Conservation (phyloP, 2,797 vertebrate species). For the Malacoraja senta region DNA sequence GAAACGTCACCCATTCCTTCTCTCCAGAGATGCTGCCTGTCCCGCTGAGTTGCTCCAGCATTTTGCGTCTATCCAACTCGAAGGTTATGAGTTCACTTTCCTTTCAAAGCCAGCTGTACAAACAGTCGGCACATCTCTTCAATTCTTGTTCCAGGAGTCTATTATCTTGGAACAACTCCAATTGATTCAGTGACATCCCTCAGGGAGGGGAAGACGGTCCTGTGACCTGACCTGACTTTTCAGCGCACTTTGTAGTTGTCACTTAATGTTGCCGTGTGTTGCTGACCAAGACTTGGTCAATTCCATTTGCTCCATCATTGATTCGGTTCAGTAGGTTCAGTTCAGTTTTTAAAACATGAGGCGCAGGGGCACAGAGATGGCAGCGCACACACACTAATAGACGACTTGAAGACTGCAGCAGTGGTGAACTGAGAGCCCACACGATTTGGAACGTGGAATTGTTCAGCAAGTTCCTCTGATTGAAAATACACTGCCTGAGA, state of each 20-base stretch:
- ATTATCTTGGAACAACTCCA: not conserved
- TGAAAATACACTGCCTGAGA: too few relatives aligned
- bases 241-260: not conserved
- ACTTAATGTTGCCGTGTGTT: not conserved
- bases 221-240: not conserved
- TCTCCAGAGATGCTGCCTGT: too few relatives aligned
- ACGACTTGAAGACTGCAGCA: too few relatives aligned
- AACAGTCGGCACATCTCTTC: not conserved
- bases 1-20: too few relatives aligned
- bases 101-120: not conserved
- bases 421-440: too few relatives aligned
- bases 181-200: not conserved
- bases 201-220: not conserved
- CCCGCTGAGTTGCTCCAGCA: too few relatives aligned
- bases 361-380: too few relatives aligned
- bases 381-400: too few relatives aligned
- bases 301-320: not conserved
- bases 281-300: not conserved
- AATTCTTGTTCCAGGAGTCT: not conserved
- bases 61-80: not conserved
- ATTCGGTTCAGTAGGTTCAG: not conserved
- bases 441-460: too few relatives aligned
- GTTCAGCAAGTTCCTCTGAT: too few relatives aligned
- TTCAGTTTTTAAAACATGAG: not conserved
- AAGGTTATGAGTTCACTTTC: not conserved